Evolutionary conservation across 2,113 vertebrate species (phyloP), one percentile per base, ranked within the genome.

Genomic region (Varanus komodoensis): DNA sequence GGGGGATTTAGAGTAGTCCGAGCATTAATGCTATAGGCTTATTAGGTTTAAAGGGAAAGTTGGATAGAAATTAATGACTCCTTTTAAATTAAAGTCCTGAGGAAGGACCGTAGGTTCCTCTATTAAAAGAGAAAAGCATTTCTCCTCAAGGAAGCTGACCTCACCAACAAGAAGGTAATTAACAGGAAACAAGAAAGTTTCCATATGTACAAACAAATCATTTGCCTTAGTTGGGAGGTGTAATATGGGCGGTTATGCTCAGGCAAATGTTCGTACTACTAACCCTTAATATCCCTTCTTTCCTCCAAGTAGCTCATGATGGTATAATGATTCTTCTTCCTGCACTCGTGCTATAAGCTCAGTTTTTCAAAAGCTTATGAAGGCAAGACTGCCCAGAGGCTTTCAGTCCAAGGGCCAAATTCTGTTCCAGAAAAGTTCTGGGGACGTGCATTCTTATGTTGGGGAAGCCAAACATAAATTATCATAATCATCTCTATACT

Each of bases 11-110:
- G 80, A 94, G 80, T 82, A 92, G 88, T 52, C 90, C 82, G 12
- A 88, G 89, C 93, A 94, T 94, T 94, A 95, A 96, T 95, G 82
- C 89, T 93, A 93, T 87, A 86, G 93, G 79, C 95, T 93, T 93
- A 89, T 92, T 93, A 92, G 89, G 91, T 94, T 94, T 95, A 95
- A 87, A 92, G 86, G 82, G 86, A 90, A 88, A 85, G 27, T 91
- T 57, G 92, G 81, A 94, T 94, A 91, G 85, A 91, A 92, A 94
- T 95, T 95, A 95, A 95, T 91, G 88, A 89, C 92, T 93, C 93
- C 89, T 89, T 95, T 95, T 90, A 95, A 95, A 95, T 94, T 87
- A 94, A 90, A 93, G 82, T 87, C 95, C 93, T 75, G 87, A 94
- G 92, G 93, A 89, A 19, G 96, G 48, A 90, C 80, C 90, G 23